Base-by-base conservation (phyloP, 1,140 invertebrate genomes). In the Cyclargus thomasi region DNA sequence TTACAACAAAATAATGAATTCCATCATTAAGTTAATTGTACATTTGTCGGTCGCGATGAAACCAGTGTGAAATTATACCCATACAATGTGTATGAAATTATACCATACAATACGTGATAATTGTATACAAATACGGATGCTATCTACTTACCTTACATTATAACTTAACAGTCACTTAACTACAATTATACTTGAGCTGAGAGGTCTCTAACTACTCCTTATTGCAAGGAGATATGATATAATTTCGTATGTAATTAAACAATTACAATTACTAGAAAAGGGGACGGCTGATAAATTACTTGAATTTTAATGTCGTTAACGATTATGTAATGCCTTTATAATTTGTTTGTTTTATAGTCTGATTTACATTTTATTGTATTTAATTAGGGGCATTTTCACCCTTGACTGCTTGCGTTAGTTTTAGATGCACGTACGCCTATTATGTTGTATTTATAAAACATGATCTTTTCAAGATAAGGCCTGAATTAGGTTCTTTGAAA, bases 281-380 rank as follows among this genome's bases (percentile, higher is more conserved):
- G 85, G 85, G 81, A 82, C 83, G 78, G 74, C 79, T 86, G 78
- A 86, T 86, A 82, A 80, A 87, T 86, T 85, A 87, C 82, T 86
- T 86, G 81, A 89, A 87, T 87, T 83, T 86, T 84, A 85, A 86
- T 84, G 82, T 78, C 77, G 77, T 69, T 74, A 80, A 80, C 82
- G 80, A 83, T 80, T 83, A 77, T 75, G 77, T 86, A 87, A 89
- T 89, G 81, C 71, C 72, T 86, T 87, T 86, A 86, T 89, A 89
- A 89, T 89, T 84, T 87, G 86, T 89, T 89, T 89, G 82, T 82
- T 86, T 87, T 87, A 86, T 85, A 81, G 75, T 85, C 75, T 81
- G 75, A 67, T 88, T 87, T 86, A 77, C 77, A 87, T 89, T 89
- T 89, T 89, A 86, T 89, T 83, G 78, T 78, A 82, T 80, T 85